Conservation (phyloP, 1,140 invertebrate species). For the Drosophila varians region DNA sequence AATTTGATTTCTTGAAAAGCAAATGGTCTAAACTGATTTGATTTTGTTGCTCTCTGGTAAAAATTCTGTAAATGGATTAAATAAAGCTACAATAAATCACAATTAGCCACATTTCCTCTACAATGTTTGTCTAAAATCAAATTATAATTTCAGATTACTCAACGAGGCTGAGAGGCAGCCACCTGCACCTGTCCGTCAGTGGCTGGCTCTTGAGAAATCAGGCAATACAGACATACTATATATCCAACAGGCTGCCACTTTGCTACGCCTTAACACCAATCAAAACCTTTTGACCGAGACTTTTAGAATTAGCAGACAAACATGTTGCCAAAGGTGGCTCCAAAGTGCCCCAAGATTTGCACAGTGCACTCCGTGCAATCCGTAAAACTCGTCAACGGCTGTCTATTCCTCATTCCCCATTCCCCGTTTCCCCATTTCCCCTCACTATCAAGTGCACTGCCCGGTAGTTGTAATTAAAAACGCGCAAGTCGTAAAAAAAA, state of each 20-base stretch:
- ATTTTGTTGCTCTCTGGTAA: too few species aligned
- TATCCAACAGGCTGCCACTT: conserved; percentile 29
- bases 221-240: conserved; percentile 25
- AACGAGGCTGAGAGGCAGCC: conserved; percentile 3
- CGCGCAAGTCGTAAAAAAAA: conserved; percentile 75
- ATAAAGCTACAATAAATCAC: background rate
- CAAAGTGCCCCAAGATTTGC: conserved; percentile 30
- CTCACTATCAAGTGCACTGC: conserved; percentile 16
- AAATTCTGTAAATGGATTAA: too few species aligned
- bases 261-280: conserved; percentile 44
- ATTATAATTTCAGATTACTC: conserved; percentile 28
- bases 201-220: conserved; percentile 25
- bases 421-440: background rate
- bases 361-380: conserved; percentile 36
- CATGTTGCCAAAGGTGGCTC: conserved; percentile 39
- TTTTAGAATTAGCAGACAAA: conserved; percentile 55
- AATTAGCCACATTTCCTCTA: background rate
- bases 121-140: background rate
- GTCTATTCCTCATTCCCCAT: conserved; percentile 29
- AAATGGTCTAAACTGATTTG: background rate
- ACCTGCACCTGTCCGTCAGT: conserved; percentile 23
- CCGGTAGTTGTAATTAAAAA: conserved; percentile 78
- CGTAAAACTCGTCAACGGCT: conserved; percentile 57
- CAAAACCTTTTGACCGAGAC: conserved; percentile 51
- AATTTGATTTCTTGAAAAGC: background rate